Evolutionary conservation across 2,888 invertebrate species (phyloP).

Genomic region (Blastobasis adustella): DNA sequence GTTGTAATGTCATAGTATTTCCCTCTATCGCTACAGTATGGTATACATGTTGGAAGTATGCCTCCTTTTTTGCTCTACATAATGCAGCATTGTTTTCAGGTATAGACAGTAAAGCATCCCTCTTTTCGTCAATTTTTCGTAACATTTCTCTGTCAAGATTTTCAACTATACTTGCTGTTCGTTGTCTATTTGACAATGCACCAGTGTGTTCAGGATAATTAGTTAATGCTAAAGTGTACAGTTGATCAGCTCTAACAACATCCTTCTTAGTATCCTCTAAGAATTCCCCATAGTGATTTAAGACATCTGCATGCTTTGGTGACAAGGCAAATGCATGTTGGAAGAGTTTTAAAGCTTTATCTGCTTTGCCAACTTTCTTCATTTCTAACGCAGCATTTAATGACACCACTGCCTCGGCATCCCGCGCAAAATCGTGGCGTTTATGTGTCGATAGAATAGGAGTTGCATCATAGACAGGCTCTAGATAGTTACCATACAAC

Average conservation of each 20-base stretch:
- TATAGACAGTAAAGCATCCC: slow-evolving; percentile 86
- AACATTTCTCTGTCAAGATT: slow-evolving; percentile 89
- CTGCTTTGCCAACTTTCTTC: slow-evolving; percentile 85
- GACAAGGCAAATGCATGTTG: slow-evolving; percentile 94
- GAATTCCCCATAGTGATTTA: slow-evolving; percentile 95
- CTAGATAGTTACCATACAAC: slow-evolving; percentile 55
- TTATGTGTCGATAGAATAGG: slow-evolving; percentile 25
- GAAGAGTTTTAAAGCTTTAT: slow-evolving; percentile 89
- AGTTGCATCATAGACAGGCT: slow-evolving; percentile 40
- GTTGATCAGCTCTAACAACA: slow-evolving; percentile 91
- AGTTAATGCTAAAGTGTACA: slow-evolving; percentile 89
- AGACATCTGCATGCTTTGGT: slow-evolving; percentile 93
- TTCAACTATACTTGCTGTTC: slow-evolving; percentile 92
- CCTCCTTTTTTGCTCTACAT: slow-evolving; percentile 92
- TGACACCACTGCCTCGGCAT: slow-evolving; percentile 87
- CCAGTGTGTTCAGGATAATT: slow-evolving; percentile 88
- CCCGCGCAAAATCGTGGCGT: slow-evolving; percentile 37
- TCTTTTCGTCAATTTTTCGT: slow-evolving; percentile 86
- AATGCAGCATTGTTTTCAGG: slow-evolving; percentile 87
- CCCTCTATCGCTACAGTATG: slow-evolving; percentile 98
- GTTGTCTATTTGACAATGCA: slow-evolving; percentile 85
- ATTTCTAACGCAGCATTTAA: slow-evolving; percentile 90
- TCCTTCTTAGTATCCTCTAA: slow-evolving; percentile 90
- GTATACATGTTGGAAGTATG: slow-evolving; percentile 96
- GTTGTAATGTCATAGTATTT: slow-evolving; percentile 95